Conservation (phyloP, 2,797 vertebrate species). For the Pangasius krempfi region DNA sequence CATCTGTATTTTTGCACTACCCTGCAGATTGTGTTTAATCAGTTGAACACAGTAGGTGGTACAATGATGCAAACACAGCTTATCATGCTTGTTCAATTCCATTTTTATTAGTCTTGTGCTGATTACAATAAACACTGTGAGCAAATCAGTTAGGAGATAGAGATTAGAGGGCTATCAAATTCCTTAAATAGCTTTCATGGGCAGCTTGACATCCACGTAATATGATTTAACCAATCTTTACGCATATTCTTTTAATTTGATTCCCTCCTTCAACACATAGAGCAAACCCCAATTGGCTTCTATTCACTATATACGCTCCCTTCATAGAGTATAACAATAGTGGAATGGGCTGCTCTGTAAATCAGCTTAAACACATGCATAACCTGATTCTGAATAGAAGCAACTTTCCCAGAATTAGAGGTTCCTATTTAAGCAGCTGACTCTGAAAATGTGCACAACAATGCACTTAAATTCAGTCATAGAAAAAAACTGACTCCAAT, state of each 20-base stretch:
- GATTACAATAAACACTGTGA: neutral
- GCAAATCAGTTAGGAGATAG: neutral
- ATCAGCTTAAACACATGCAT: no score
- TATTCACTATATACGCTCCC: neutral
- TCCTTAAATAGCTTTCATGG: neutral
- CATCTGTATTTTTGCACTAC: neutral
- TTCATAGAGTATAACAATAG: neutral
- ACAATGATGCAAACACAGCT: neutral
- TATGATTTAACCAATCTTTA: neutral
- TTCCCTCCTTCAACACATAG: no score
- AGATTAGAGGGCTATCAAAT: no score
- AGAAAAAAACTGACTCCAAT: no score
- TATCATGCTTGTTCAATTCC: neutral
- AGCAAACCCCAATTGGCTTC: neutral
- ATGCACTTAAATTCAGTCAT: no score
- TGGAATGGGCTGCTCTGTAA: no score
- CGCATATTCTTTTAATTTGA: no score
- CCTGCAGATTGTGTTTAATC: neutral
- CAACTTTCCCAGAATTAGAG: no score
- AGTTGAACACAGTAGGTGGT: neutral
- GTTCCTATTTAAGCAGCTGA: no score
- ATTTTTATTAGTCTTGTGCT: neutral
- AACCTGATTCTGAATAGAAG: no score
- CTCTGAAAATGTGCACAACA: no score
- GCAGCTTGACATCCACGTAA: neutral